Conservation (phyloP, 2,113 vertebrate species). For the Prochilodus magdalenae region DNA sequence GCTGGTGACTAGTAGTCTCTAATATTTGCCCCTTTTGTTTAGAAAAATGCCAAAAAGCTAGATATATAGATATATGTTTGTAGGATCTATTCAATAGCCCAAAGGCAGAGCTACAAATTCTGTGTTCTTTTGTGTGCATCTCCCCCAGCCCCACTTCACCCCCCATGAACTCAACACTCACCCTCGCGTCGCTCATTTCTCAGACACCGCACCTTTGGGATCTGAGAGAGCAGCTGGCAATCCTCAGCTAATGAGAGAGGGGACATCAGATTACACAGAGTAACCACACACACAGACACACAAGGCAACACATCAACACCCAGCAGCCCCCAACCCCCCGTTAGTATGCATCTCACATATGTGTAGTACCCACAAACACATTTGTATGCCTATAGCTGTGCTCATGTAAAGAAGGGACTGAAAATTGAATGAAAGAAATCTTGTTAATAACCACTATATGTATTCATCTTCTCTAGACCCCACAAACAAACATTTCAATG, state of each 20-base stretch:
- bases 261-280: slow-evolving; percentile 33
- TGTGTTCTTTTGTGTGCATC: not conserved
- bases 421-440: not conserved
- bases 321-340: not conserved
- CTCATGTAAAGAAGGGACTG: not conserved
- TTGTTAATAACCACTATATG: not conserved
- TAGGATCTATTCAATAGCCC: not conserved
- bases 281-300: slow-evolving; percentile 19
- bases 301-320: slow-evolving; percentile 21
- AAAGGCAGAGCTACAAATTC: not conserved
- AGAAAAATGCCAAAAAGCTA: not conserved
- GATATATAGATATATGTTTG: not conserved
- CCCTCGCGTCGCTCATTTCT: slow-evolving; percentile 90
- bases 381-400: not conserved
- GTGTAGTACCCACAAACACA: not conserved
- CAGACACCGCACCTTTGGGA: slow-evolving; percentile 94
- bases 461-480: not conserved
- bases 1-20: not conserved
- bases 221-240: slow-evolving; percentile 93
- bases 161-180: slow-evolving; percentile 68
- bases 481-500: too few relatives aligned
- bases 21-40: not conserved
- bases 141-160: not conserved
- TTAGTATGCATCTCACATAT: slow-evolving; percentile 14
- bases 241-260: slow-evolving; percentile 84